These are phyloP conservation scores for Muraenolepis orangiensis DNA, from an alignment of 2,797 vertebrate genomes.

Conservation along the genomic window DNA sequence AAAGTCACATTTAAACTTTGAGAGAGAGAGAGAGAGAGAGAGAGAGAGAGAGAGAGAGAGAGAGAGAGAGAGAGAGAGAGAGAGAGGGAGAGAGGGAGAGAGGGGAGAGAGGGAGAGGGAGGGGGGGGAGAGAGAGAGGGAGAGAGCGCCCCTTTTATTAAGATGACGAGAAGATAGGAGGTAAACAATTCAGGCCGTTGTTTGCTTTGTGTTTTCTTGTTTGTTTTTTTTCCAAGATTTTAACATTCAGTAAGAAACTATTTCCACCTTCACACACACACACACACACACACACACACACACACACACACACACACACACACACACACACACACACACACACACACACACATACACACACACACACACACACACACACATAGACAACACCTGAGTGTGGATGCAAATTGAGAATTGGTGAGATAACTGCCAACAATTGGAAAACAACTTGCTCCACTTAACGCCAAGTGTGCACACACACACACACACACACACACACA, in stretches of 20 bases:
- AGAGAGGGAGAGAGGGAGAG: too few species aligned
- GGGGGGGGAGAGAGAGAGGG: not conserved
- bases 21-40: not conserved
- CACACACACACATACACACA: too few species aligned
- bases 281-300: conserved; percentile 16
- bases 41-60: not conserved
- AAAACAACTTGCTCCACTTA: conserved; percentile 42
- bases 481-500: too few species aligned
- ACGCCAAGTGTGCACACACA: conserved; percentile 30
- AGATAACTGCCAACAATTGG: conserved; percentile 24
- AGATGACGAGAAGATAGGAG: not conserved
- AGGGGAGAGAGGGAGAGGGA: not conserved
- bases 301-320: conserved; percentile 3
- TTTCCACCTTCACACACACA: conserved; percentile 28
- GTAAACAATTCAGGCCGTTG: not conserved
- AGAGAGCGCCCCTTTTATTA: not conserved
- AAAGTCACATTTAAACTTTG: not conserved
- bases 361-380: not conserved
- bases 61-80: too few species aligned
- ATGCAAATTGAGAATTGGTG: conserved; percentile 15
- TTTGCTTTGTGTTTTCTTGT: not conserved
- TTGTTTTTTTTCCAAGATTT: conserved; percentile 2
- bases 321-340: too few species aligned
- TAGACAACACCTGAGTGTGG: conserved; percentile 19
- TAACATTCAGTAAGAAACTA: conserved; percentile 28